Evolutionary conservation across 1,140 invertebrate species (phyloP).

Genomic region (Drosophila burlai): DNA sequence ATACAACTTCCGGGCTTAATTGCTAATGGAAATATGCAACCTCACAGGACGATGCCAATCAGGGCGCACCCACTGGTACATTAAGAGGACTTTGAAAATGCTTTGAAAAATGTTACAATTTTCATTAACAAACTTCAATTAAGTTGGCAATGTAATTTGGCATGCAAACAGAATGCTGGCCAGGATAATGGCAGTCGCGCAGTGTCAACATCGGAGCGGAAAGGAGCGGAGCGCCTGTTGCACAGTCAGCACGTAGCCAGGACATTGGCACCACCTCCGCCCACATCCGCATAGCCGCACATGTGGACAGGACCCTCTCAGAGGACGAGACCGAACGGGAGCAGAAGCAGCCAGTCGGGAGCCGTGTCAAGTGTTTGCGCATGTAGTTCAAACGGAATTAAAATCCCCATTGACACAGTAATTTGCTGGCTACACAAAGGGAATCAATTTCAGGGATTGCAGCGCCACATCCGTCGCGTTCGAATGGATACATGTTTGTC

Average conservation of each 20-base stretch:
- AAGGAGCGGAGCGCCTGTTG: slow-evolving; percentile 57
- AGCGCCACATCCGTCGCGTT: slow-evolving; percentile 28
- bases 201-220: slow-evolving; percentile 52
- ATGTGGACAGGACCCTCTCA: slow-evolving; percentile 38
- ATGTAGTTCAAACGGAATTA: slow-evolving; percentile 84
- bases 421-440: slow-evolving; percentile 79
- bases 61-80: slow-evolving; percentile 19
- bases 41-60: slow-evolving; percentile 26
- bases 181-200: slow-evolving; percentile 72
- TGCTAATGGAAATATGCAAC: slow-evolving; percentile 39
- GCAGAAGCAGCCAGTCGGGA: slow-evolving; percentile 28
- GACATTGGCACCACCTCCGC: slow-evolving; percentile 7
- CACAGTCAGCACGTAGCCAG: slow-evolving; percentile 59
- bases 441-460: slow-evolving; percentile 75
- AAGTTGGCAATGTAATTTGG: slow-evolving; percentile 81
- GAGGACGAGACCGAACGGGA: slow-evolving; percentile 13
- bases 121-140: slow-evolving; percentile 83
- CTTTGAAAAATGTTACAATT: slow-evolving; percentile 72
- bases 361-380: slow-evolving; percentile 74
- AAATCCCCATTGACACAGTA: slow-evolving; percentile 83
- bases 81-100: slow-evolving; percentile 28
- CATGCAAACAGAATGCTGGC: slow-evolving; percentile 78
- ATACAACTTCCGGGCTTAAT: slow-evolving; percentile 24
- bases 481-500: slow-evolving; percentile 68
- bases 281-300: slow-evolving; percentile 35